Percentiles rank a stretch among this genome's conserved stretches.
Evolutionary conservation across 2,113 vertebrate species (phyloP).

Genomic region (Abramis brama): DNA sequence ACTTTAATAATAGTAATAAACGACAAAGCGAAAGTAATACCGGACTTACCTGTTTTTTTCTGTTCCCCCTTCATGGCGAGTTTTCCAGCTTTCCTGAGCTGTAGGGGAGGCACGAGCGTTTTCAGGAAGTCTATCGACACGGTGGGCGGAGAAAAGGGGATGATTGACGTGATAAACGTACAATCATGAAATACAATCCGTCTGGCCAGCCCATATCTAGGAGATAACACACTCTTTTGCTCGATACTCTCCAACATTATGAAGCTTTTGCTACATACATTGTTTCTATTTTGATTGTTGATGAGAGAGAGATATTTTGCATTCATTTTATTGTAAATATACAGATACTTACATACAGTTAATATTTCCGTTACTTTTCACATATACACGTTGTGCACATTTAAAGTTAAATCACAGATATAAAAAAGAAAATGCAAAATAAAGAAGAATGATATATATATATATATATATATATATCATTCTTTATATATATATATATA

Average conservation of each 20-base stretch:
- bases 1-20: not conserved
- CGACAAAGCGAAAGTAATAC: not conserved
- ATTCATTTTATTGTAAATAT: not conserved
- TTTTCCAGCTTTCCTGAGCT: conserved; percentile 46
- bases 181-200: conserved; percentile 67
- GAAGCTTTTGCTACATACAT: not conserved
- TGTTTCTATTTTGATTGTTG: not conserved
- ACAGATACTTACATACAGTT: not conserved
- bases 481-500: too few species aligned
- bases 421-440: not conserved
- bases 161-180: conserved; percentile 62
- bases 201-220: not conserved
- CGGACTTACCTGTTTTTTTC: conserved; percentile 68
- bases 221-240: not conserved
- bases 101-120: conserved; percentile 39
- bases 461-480: too few species aligned
- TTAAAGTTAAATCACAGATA: not conserved
- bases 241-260: too few species aligned
- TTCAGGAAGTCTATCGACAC: conserved; percentile 66
- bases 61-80: conserved; percentile 51
- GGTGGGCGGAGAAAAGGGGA: conserved; percentile 49
- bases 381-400: not conserved
- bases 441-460: too few species aligned
- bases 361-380: not conserved
- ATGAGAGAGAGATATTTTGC: not conserved